phyloP scores from a whole-genome alignment of 2,113 vertebrate species.

The Peucedramus taeniatus region DNA sequence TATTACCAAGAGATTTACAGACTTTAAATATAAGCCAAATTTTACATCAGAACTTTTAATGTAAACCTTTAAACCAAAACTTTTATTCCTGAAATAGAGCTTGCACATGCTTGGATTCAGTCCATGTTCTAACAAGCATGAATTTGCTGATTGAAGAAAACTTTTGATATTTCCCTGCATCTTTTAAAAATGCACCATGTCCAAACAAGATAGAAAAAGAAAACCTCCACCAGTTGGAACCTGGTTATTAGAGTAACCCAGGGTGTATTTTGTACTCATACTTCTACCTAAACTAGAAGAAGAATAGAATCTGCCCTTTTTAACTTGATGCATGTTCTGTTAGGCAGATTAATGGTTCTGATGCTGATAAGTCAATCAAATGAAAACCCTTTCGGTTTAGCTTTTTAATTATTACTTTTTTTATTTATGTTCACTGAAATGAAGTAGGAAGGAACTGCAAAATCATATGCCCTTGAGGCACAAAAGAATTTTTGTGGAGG shows the following conservation, averaged over 20 bases:
- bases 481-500: neutral
- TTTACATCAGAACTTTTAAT: neutral
- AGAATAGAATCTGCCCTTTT: neutral
- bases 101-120: neutral
- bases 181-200: neutral
- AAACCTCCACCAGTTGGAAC: rapidly evolving
- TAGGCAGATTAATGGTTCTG: neutral
- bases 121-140: neutral
- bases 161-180: neutral
- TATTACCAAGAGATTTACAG: neutral
- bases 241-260: neutral
- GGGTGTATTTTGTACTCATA: neutral
- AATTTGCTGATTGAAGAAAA: neutral
- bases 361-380: neutral
- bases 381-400: neutral
- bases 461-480: neutral
- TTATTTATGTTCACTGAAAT: neutral
- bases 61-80: neutral
- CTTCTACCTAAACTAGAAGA: neutral
- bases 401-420: neutral
- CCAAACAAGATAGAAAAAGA: neutral
- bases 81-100: neutral
- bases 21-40: neutral
- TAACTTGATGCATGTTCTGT: neutral
- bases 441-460: neutral